Conservation (phyloP, 2,797 vertebrate genomes). For the Apogon talboti region DNA sequence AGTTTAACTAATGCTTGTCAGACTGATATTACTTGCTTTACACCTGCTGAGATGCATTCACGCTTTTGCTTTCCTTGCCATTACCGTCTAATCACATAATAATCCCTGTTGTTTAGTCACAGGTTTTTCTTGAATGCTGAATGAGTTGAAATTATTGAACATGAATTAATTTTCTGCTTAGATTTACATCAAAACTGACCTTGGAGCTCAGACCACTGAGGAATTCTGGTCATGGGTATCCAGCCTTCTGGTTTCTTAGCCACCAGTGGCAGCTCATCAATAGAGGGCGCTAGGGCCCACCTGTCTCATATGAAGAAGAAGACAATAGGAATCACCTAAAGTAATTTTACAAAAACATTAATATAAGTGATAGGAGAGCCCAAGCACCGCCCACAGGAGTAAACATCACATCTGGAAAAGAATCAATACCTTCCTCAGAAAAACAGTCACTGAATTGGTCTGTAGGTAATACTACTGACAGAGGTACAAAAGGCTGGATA, state of each 20-base stretch:
- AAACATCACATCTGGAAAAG: too few species aligned
- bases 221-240: neutral
- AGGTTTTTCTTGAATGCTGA: neutral
- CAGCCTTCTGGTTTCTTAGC: neutral
- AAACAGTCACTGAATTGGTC: too few species aligned
- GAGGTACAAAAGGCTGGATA: too few species aligned
- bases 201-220: neutral
- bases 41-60: neutral
- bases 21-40: slow-evolving; percentile 4
- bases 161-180: slow-evolving; percentile 1
- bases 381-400: too few species aligned
- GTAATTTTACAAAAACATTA: too few species aligned
- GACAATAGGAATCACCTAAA: too few species aligned
- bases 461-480: too few species aligned
- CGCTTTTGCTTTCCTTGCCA: neutral
- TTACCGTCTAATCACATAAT: slow-evolving; percentile 3
- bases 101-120: slow-evolving; percentile 2
- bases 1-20: slow-evolving; percentile 23
- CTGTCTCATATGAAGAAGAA: too few species aligned
- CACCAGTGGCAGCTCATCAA: too few species aligned
- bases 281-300: too few species aligned
- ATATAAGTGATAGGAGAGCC: too few species aligned
- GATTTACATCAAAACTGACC: neutral
- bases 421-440: too few species aligned
- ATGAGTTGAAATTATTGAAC: neutral